Base-by-base conservation (phyloP, 1,140 invertebrate species). In the Cyrtorhinus lividipennis region DNA sequence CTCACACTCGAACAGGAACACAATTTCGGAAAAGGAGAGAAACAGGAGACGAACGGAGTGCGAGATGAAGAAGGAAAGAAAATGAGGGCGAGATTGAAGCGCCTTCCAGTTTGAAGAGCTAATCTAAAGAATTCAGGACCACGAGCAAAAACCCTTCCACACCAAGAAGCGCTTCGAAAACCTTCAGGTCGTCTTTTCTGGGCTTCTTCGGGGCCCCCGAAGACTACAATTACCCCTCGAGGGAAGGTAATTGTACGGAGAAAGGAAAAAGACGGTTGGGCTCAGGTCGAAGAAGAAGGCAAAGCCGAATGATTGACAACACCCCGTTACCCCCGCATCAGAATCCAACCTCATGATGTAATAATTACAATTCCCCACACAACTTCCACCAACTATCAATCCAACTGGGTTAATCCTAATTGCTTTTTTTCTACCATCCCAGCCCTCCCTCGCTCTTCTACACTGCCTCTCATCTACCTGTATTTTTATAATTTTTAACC, bases 51-150 rank as follows among this genome's bases (percentile, higher is more conserved):
- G 48, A 20, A 53, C 10, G 3, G 48, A 5, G 3, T 12, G 48
- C 20, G 48, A 10, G 20, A 3, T 13, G 48, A 20, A 53, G 48
- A 3, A 20, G 20, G 48, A 53, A 22, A 53, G 48, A 53, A 53
- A 53, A 53, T 22, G 48, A 53, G 48, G 48, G 48, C 48, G 48
- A 53, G 48, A 53, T 53, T 53, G 12, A 53, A 53, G 48, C 48
- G 48, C 48, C 48, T 53, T 53, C 20, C 10, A 53, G 48, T 53
- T n/a, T 15, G 48, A 22, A 53, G 48, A 53, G 48, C 48, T 22
- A 53, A 53, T 53, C 48, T 53, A 53, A 53, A 53, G 48, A 53
- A 53, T 53, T 53, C 48, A 53, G 48, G 48, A 53, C 48, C 48
- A 53, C 10, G 20, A n/a, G 48, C 48, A 53, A 53, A 53, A 53